Evolutionary conservation across 2,888 invertebrate species (phyloP).

Genomic region (Aporophyla nigra): DNA sequence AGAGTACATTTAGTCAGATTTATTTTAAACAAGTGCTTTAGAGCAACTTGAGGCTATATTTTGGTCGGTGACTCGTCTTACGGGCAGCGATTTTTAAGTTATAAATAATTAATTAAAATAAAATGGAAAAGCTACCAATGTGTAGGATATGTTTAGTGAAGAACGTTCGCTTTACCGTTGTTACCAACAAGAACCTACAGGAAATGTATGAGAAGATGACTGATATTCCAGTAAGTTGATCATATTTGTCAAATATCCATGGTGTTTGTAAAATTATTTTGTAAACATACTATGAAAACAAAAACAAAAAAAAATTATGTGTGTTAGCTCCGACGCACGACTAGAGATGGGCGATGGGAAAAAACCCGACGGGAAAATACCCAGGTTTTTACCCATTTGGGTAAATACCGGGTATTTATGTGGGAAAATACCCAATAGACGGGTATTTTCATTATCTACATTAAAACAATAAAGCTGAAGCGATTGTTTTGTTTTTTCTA

Average conservation of each 20-base stretch:
- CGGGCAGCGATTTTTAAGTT: neutral
- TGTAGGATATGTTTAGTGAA: constrained; percentile 76
- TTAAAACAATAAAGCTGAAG: too few species aligned
- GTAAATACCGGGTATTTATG: too few species aligned
- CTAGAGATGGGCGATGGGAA: too few species aligned
- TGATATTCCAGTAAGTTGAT: constrained; percentile 70
- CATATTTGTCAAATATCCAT: neutral
- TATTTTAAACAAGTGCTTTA: neutral
- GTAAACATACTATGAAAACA: too few species aligned
- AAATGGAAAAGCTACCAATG: constrained; percentile 46
- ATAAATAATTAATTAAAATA: neutral
- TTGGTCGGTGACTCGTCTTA: too few species aligned
- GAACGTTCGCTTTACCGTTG: constrained; percentile 66
- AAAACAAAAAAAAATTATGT: neutral
- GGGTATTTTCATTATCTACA: too few species aligned
- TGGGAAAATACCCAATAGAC: too few species aligned
- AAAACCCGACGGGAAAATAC: too few species aligned
- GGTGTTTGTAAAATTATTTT: neutral
- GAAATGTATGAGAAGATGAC: constrained; percentile 77
- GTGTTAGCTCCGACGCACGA: too few species aligned
- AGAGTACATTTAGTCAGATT: too few species aligned
- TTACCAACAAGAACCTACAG: constrained; percentile 72
- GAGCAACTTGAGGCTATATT: neutral
- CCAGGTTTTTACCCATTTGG: too few species aligned
- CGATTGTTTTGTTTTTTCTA: too few species aligned